A percentile compares a stretch with the other conserved stretches of the same genome.
Conservation (phyloP, 2,888 invertebrate genomes). For the Corbicula japonica region DNA sequence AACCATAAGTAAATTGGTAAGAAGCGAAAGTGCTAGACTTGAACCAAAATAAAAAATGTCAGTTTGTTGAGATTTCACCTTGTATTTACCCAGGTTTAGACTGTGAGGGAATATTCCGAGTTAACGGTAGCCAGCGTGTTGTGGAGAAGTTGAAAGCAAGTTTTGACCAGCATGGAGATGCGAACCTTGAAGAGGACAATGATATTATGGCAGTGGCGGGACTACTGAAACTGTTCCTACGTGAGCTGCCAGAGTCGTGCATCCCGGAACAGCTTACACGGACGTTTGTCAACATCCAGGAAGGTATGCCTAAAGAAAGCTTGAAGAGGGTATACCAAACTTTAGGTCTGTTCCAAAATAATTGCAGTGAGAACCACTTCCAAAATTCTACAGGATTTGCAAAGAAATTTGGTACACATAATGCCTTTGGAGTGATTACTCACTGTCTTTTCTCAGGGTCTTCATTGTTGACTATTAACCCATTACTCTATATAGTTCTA, state of each 20-base stretch:
- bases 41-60: neutral
- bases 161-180: slow-evolving; percentile 88
- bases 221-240: slow-evolving; percentile 88
- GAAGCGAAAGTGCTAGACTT: no score
- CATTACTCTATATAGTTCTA: no score
- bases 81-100: slow-evolving; percentile 85
- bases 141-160: slow-evolving; percentile 88
- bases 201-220: slow-evolving; percentile 89
- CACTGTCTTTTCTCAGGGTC: no score
- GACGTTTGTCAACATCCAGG: slow-evolving; percentile 84
- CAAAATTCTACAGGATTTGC: no score
- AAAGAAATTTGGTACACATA: no score
- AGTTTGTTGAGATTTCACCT: neutral
- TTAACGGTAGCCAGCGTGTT: slow-evolving; percentile 88
- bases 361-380: no score
- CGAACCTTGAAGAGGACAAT: slow-evolving; percentile 87
- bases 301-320: slow-evolving; percentile 82
- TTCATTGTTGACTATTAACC: no score
- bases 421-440: no score
- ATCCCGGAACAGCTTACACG: slow-evolving; percentile 86
- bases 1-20: no score
- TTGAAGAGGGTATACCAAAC: no score
- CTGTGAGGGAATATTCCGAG: slow-evolving; percentile 88
- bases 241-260: slow-evolving; percentile 87
- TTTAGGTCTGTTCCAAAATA: no score